A percentile compares a stretch with the other conserved stretches of the same genome.
Conservation (phyloP, 2,797 vertebrate genomes). For the Falco naumanni region DNA sequence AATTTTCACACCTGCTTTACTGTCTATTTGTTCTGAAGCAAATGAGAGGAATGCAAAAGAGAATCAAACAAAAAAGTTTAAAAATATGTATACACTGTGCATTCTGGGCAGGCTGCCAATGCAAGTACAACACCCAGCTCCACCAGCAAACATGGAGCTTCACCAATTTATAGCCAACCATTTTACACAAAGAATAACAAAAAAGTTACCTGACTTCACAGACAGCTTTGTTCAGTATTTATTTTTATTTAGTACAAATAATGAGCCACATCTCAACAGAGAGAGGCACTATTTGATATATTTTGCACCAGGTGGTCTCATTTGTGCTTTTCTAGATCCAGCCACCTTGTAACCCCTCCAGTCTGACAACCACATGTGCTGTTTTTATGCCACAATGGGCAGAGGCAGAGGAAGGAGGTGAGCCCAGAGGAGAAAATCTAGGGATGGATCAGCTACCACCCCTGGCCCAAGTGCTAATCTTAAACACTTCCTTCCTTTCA, state of each 20-base stretch:
- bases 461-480: neutral
- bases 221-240: neutral
- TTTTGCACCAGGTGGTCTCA: neutral
- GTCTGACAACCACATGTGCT: accelerated
- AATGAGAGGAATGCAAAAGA: neutral
- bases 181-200: neutral
- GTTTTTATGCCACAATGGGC: accelerated
- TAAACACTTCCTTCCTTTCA: neutral
- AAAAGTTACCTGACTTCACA: neutral
- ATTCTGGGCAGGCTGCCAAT: neutral
- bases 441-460: neutral
- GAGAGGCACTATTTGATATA: neutral
- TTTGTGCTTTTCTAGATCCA: neutral
- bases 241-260: neutral
- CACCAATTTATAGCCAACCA: neutral
- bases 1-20: neutral
- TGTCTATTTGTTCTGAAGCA: neutral
- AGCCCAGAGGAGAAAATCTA: neutral
- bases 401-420: neutral
- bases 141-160: neutral
- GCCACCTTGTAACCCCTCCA: neutral
- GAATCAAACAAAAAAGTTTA: neutral
- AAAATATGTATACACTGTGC: neutral
- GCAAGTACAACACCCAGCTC: neutral
- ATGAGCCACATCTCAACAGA: neutral